Evolutionary conservation across 2,888 invertebrate genomes (phyloP), one percentile per base, ranked within the genome.

Genomic region (Tyria jacobaeae): DNA sequence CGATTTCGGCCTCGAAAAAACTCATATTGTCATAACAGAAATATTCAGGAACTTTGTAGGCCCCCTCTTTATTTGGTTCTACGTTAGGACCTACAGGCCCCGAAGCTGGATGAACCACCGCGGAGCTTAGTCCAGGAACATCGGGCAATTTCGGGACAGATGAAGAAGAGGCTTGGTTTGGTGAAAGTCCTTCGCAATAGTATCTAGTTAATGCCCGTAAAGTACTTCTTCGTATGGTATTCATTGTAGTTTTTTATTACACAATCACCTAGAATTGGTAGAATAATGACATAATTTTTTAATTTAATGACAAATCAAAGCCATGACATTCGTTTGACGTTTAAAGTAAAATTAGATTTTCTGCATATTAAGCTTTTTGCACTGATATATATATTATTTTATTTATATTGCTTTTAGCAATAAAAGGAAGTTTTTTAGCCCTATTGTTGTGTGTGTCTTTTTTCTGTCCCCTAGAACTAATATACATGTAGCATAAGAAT

Each of bases 41-140:
- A 86, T 98, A 98, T 91, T 98, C 98, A 0, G 98, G 97, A 68
- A 97, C 97, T 91, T 98, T 97, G 85, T 98, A 98, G 0, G 95
- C 94, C 12, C 95, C 95, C 62, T 93, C 86, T 86, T 97, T 97
- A 35, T 94, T 88, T 1, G 92, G 90, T 1, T 95, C 93, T 10
- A 97, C 97, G 50, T 96, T 96, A 34, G 97, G 97, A 15, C 96
- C 96, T n/a, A 97, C 95, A 37, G 96, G 94, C 61, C 91, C 89
- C 0, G 88, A 81, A 3, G 94, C 86, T 34, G 95, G 88, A 56
- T 93, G 94, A 1, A 96, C 91, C 56, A 95, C 94, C 39, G 95
- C 95, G 62, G 88, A 90, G 78, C 95, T 96, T 10, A 97, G 86
- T 3, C 97, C 97, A 62, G 95, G 94, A 5, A 96, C 96, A 80